Percentiles rank a stretch among this genome's conserved stretches.
Conservation (phyloP, 2,888 invertebrate species). For the Helicoverpa assulta region DNA sequence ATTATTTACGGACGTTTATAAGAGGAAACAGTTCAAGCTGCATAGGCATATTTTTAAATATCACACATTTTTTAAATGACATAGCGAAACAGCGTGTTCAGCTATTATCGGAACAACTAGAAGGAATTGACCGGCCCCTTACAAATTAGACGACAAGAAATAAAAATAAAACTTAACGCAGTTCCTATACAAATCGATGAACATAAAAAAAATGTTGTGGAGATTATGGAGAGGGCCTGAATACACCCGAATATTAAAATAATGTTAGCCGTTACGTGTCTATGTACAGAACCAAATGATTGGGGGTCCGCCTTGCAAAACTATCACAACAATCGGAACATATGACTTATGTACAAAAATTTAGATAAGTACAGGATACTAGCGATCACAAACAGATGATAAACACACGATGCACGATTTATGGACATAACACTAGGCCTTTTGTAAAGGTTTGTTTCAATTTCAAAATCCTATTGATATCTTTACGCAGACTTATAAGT, state of each 20-base stretch:
- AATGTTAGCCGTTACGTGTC: slow-evolving; percentile 58
- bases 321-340: slow-evolving; percentile 32
- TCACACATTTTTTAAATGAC: slow-evolving; percentile 79
- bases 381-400: slow-evolving; percentile 43
- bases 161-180: slow-evolving; percentile 83
- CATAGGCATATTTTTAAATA: slow-evolving; percentile 80
- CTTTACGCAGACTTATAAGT: slow-evolving; percentile 61
- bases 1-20: slow-evolving; percentile 48
- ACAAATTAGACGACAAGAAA: slow-evolving; percentile 72
- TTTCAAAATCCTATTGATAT: slow-evolving; percentile 63
- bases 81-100: slow-evolving; percentile 71
- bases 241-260: slow-evolving; percentile 61
- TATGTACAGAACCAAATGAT: slow-evolving; percentile 58
- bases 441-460: slow-evolving; percentile 52
- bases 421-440: slow-evolving; percentile 56
- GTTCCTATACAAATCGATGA: slow-evolving; percentile 83
- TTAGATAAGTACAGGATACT: slow-evolving; percentile 37
- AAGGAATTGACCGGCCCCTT: slow-evolving; percentile 87
- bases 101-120: slow-evolving; percentile 59
- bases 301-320: slow-evolving; percentile 61
- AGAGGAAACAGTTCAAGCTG: slow-evolving; percentile 73
- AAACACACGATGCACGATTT: slow-evolving; percentile 30
- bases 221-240: slow-evolving; percentile 77
- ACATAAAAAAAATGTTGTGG: slow-evolving; percentile 73
- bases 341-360: slow-evolving; percentile 41